Conservation (phyloP, 1,140 invertebrate species). For the Lysiphlebus fabarum region DNA sequence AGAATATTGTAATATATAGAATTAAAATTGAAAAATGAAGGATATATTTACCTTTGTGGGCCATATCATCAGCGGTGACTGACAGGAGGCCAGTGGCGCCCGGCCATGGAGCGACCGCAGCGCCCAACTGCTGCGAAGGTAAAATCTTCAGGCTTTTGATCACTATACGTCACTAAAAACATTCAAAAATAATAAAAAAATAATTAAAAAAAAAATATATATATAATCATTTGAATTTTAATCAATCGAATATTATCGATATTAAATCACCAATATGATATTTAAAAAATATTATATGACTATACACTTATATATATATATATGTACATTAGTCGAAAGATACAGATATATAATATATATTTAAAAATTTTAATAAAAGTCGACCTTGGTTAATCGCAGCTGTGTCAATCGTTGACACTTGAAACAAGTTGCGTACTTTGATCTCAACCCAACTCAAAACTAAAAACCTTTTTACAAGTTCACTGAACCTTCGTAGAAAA, state of each 20-base stretch:
- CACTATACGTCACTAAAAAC: constrained; percentile 37
- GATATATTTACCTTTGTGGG: constrained; percentile 58
- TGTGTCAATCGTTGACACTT: constrained; percentile 17
- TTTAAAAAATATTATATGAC: no score
- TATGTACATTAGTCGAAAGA: no score
- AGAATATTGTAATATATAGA: neutral
- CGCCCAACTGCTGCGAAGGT: constrained; percentile 59
- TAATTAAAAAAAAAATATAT: neutral
- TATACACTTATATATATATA: no score
- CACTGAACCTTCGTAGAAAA: constrained; percentile 5
- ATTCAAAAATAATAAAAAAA: neutral
- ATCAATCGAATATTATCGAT: no score
- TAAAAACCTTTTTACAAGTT: neutral
- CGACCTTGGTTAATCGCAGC: constrained; percentile 17
- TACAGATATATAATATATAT: no score
- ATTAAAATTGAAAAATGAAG: constrained; percentile 6
- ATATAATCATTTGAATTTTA: no score
- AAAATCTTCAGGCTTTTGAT: constrained; percentile 55
- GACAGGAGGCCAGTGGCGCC: constrained; percentile 58
- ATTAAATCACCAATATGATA: no score
- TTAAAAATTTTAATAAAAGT: neutral
- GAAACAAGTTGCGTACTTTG: neutral
- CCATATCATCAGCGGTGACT: constrained; percentile 62
- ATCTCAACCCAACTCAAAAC: no score
- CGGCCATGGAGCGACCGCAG: constrained; percentile 64